Base-by-base conservation (phyloP, 2,888 invertebrate genomes). In the Sialis lutaria region DNA sequence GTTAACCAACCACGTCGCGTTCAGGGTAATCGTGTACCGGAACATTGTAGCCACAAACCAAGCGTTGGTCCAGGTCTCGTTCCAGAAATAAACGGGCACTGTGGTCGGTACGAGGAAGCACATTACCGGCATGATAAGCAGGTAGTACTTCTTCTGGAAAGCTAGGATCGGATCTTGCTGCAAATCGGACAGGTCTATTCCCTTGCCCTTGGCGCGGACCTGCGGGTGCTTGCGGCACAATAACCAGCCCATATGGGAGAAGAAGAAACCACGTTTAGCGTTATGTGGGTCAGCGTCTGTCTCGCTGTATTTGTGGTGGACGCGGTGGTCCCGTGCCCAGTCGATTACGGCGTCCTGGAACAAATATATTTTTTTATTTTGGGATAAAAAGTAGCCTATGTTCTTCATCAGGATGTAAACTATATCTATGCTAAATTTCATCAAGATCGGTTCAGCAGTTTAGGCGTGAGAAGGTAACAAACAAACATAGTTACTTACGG, bases 191-290 rank as follows among this genome's bases (percentile, higher is more conserved):
- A 92, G 58, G 60, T 93, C 91, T 31, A 95, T 74, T 42, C 79
- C 75, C 55, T 86, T 82, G 58, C 93, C 93, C 64, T 91, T 92
- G 51, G 68, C 73, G 60, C 77, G 85, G 37, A 96, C 86, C 52
- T 89, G 85, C 0, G 89, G 89, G 61, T 95, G 95, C 63, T 96
- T 95, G 55, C 80, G 77, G 57, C 83, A 82, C 48, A 95, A 67
- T 51, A 96, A 71, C 96, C 96, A 96, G 49, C 96, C 96, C 56
- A 95, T 75, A 64, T 96, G 96, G 0, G 93, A 79, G 68, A 95
- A 96, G 75, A 95, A 95, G 70, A 96, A 92, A 7, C 96, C 96
- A 31, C 92, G 73, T 45, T 68, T 86, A 2, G 91, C 88, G 61
- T 92, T 91, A 63, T 93, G 91, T 0, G 92, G 92, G 67, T 93